A percentile compares a stretch with the other conserved stretches of the same genome.
phyloP scores from a whole-genome alignment of 2,113 vertebrate genomes.

The Tympanuchus pallidicinctus region DNA sequence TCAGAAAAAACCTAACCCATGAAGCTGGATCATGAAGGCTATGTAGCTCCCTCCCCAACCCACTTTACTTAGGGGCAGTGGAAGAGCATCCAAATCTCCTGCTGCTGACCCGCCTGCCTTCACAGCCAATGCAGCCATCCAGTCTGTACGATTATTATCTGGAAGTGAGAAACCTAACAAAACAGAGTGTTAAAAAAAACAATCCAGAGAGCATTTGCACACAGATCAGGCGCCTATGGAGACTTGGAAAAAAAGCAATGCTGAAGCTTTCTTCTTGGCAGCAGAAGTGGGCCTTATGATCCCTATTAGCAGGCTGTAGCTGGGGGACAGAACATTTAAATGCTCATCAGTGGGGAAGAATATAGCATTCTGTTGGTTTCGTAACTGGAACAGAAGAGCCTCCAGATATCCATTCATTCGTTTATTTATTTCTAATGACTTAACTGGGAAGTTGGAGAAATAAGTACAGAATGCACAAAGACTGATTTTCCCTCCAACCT shows the following conservation, averaged over 20 bases:
- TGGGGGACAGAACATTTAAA: neutral
- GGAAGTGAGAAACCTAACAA: neutral
- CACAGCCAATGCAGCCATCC: neutral
- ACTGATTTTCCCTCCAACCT: neutral
- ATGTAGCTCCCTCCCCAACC: neutral
- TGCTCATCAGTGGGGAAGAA: neutral
- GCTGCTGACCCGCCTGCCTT: neutral
- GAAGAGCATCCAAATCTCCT: neutral
- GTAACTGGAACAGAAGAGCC: slow-evolving; percentile 4
- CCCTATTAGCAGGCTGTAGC: neutral
- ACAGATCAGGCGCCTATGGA: neutral
- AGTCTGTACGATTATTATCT: neutral
- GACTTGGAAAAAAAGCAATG: neutral
- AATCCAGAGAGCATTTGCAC: neutral
- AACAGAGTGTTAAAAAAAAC: neutral
- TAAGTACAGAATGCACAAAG: neutral
- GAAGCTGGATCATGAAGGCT: neutral
- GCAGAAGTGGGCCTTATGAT: neutral
- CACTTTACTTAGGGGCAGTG: neutral
- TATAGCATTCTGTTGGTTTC: slow-evolving; percentile 4
- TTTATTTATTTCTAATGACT: neutral
- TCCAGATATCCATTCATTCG: slow-evolving; percentile 11
- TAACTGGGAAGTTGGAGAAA: neutral
- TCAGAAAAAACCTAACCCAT: neutral
- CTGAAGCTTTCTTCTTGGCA: slow-evolving; percentile 3